Percentiles rank a stretch among this genome's conserved stretches.
These are phyloP conservation scores for Bedellia somnulentella DNA, from an alignment of 2,888 invertebrate species.

Conservation along the genomic window DNA sequence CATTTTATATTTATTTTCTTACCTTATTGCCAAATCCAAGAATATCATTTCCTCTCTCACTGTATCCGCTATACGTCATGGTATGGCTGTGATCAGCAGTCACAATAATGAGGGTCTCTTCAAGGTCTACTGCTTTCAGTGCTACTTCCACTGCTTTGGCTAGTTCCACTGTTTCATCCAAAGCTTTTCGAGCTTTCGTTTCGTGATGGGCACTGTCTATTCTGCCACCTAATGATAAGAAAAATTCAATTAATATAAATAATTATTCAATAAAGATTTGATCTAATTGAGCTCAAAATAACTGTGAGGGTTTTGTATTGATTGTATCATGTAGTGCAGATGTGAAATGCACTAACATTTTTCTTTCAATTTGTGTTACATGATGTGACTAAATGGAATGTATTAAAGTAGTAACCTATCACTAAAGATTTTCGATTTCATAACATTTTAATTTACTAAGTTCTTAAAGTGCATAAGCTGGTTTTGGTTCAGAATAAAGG, in stretches of 20 bases:
- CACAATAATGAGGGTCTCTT: conserved; percentile 79
- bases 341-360: too few relatives aligned
- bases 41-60: conserved; percentile 57
- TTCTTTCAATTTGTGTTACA: too few relatives aligned
- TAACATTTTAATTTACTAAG: too few relatives aligned
- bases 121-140: conserved; percentile 54
- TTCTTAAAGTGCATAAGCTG: too few relatives aligned
- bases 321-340: too few relatives aligned
- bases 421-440: too few relatives aligned
- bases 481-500: too few relatives aligned
- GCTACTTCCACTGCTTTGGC: conserved; percentile 72
- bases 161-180: conserved; percentile 80
- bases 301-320: too few relatives aligned
- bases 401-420: too few relatives aligned
- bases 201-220: conserved; percentile 76
- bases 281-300: too few relatives aligned
- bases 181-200: conserved; percentile 65
- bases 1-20: conserved; percentile 1
- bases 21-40: conserved; percentile 39
- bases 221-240: conserved; percentile 49
- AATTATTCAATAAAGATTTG: too few relatives aligned
- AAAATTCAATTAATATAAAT: background rate
- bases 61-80: conserved; percentile 74
- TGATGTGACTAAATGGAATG: too few relatives aligned
- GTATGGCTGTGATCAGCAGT: conserved; percentile 83